Base-by-base conservation (phyloP, 2,888 invertebrate species). In the Leptinotarsa rubiginosa region DNA sequence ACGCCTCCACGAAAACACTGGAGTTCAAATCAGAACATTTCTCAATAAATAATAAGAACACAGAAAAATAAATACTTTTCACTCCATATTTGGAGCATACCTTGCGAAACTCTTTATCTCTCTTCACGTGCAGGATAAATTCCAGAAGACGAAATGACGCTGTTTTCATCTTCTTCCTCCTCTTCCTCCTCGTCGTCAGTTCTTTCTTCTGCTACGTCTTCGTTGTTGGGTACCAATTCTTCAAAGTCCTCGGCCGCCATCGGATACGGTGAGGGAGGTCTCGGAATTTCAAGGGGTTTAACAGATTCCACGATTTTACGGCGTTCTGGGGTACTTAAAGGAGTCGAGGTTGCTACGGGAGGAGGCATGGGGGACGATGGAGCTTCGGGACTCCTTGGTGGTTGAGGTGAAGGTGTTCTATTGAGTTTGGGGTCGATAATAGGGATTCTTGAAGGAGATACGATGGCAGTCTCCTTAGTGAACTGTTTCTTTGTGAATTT, bases 201-300 rank as follows among this genome's bases (percentile, higher is more conserved):
- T 13, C 25, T n/a, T 56, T 47, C 49, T 31, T 50, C 80, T 64
- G 82, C 83, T 18, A 82, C 83, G 25, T 84, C 83, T 52, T 84
- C 84, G 41, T 83, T 83, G 59, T 84, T 84, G 71, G 83, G 83
- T 68, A 83, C 84, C 25, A 84, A 81, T 66, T 84, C 84, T 41
- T 84, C 84, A 54, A 84, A 82, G 41, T 79, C 81, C 65, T 85
- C 84, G 47, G 82, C 68, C 71, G 80, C 70, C 65, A 84, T 81
- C 1, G 86, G 86, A 77, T 86, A 86, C 3, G 87, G 85, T 13
- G 86, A 84, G 13, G 86, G 84, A n/a, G 87, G 84, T 72, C 85
- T 78, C 67, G 85, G 83, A 3, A 84, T 81, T 69, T 81, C 83
- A 13, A 82, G 16, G 31, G 62, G 41, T n/a, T 62, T 62, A 16